phyloP scores from a whole-genome alignment of 2,888 invertebrate genomes.

The Baronia brevicornis region DNA sequence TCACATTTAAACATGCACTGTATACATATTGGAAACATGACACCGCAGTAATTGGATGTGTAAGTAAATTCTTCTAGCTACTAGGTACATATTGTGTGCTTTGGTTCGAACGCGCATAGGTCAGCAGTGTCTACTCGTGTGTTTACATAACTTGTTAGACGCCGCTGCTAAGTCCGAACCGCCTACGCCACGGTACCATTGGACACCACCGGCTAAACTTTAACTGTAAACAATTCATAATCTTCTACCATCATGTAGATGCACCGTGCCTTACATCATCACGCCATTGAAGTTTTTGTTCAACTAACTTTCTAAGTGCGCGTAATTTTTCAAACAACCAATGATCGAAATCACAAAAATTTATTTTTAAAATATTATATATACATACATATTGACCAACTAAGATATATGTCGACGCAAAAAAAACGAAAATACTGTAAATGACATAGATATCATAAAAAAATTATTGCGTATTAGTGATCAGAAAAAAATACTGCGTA shows the following conservation, averaged over 20 bases:
- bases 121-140: conserved; percentile 44
- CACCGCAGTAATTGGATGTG: conserved; percentile 35
- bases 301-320: not conserved
- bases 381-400: too few relatives aligned
- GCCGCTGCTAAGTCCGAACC: conserved; percentile 37
- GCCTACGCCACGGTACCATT: conserved; percentile 48
- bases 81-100: conserved; percentile 38
- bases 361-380: too few relatives aligned
- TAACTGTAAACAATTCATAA: conserved; percentile 52
- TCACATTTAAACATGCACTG: conserved; percentile 20
- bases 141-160: conserved; percentile 70
- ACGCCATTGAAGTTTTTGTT: conserved; percentile 26
- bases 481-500: too few relatives aligned
- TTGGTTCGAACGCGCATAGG: conserved; percentile 35
- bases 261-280: conserved; percentile 30
- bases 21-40: conserved; percentile 38
- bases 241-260: conserved; percentile 38
- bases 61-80: conserved; percentile 42
- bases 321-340: conserved; percentile 5
- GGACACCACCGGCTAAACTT: conserved; percentile 45
- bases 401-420: too few relatives aligned
- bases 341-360: too few relatives aligned
- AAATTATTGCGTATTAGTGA: too few relatives aligned
- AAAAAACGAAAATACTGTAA: too few relatives aligned
- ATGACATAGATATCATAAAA: too few relatives aligned